These are phyloP conservation scores for Thunnus thynnus DNA, from an alignment of 2,113 vertebrate species.

Conservation along the genomic window DNA sequence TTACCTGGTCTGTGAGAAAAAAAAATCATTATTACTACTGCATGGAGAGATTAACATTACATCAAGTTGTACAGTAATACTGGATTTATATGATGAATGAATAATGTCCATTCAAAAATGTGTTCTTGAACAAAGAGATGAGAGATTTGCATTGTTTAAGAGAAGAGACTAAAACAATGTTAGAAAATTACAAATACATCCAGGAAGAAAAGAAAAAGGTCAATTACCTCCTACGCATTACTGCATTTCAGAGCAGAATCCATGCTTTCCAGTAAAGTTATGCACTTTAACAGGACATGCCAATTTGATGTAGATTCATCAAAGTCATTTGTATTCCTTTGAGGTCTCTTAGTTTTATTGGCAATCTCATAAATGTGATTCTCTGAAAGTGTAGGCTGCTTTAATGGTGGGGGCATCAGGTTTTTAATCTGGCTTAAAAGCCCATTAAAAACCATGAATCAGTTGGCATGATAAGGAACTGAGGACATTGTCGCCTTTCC, in stretches of 20 bases:
- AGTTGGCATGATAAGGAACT: conserved; percentile 53
- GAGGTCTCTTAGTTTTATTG: conserved; percentile 63
- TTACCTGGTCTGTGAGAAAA: too few relatives aligned
- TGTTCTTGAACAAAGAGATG: background rate
- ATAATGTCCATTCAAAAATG: background rate
- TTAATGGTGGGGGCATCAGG: conserved; percentile 65
- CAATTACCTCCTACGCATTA: background rate
- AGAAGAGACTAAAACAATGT: background rate
- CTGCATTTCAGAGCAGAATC: conserved; percentile 29
- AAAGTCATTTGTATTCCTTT: conserved; percentile 62
- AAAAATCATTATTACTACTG: too few relatives aligned
- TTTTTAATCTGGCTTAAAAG: conserved; percentile 83
- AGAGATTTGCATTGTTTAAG: background rate
- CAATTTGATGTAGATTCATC: conserved; percentile 53
- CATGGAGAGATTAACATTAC: too few relatives aligned
- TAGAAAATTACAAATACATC: background rate
- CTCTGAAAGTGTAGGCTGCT: conserved; percentile 61
- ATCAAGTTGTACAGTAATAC: too few relatives aligned
- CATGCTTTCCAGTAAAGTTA: conserved; percentile 37
- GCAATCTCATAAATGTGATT: conserved; percentile 70
- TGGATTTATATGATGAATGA: background rate
- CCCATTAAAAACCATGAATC: conserved; percentile 75
- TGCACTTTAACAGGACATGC: conserved; percentile 54
- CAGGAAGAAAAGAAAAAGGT: background rate
- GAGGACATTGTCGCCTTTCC: conserved; percentile 46